A percentile compares a stretch with the other conserved stretches of the same genome.
These are phyloP conservation scores for Gallinago paraguaiae DNA, from an alignment of 2,113 vertebrate genomes.

Conservation along the genomic window DNA sequence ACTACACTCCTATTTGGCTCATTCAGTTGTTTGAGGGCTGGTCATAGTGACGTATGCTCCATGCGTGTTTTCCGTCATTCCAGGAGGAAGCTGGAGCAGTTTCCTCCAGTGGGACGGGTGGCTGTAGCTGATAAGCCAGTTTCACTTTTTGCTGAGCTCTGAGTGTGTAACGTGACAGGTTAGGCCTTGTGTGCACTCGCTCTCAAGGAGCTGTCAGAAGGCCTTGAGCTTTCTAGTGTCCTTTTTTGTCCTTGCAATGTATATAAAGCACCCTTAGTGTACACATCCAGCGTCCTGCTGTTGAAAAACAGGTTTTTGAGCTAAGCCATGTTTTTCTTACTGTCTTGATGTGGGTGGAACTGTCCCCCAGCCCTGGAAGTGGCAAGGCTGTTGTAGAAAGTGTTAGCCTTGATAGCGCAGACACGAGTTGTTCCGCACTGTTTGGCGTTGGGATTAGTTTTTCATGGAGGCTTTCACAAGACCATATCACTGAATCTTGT, in stretches of 20 bases:
- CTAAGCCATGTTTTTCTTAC: neutral
- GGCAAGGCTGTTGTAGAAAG: neutral
- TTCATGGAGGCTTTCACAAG: neutral
- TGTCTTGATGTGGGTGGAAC: neutral
- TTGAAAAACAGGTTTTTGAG: neutral
- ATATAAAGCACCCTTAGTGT: neutral
- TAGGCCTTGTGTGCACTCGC: neutral
- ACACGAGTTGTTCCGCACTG: neutral
- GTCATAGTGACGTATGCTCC: rapidly evolving
- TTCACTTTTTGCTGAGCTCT: neutral
- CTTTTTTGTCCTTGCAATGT: neutral
- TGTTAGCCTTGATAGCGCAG: neutral
- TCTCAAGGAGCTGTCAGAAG: neutral
- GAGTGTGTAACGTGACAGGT: rapidly evolving
- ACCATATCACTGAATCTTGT: neutral
- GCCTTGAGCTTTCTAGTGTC: neutral
- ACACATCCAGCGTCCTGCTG: neutral
- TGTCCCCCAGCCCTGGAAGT: neutral
- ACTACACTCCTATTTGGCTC: neutral
- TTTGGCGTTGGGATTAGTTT: neutral
- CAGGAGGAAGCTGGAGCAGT: neutral
- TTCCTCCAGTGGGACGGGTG: neutral
- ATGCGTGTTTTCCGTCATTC: neutral
- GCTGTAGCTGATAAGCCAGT: neutral
- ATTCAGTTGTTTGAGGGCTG: neutral